These are phyloP conservation scores for Clunio marinus DNA, from an alignment of 2,888 invertebrate genomes.

Conservation along the genomic window DNA sequence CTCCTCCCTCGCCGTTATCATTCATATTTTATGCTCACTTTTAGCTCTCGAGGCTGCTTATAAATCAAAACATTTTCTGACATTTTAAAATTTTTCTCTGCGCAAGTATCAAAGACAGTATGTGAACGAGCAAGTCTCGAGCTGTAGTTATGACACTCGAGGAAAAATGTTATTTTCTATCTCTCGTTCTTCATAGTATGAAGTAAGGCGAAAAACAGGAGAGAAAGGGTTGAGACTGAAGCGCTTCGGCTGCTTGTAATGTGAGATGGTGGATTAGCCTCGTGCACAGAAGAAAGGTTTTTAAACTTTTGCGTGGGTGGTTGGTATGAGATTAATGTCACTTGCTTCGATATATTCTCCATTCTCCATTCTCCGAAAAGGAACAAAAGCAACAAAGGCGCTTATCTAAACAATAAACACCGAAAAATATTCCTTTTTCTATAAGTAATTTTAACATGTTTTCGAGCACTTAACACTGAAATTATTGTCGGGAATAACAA, in stretches of 20 bases:
- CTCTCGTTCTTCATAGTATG: not conserved
- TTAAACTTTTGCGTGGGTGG: not conserved
- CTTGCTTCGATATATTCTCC: not conserved
- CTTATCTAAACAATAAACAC: slow-evolving; percentile 19
- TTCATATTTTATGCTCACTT: slow-evolving; percentile 35
- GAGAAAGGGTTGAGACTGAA: not conserved
- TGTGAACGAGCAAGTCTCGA: not conserved
- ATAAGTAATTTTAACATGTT: slow-evolving; percentile 10
- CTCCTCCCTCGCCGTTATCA: slow-evolving; percentile 16
- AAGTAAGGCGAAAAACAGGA: not conserved
- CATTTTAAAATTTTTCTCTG: slow-evolving; percentile 37
- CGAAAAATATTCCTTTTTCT: slow-evolving; percentile 16
- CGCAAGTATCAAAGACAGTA: not conserved
- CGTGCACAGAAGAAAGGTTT: not conserved
- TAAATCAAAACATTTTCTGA: slow-evolving; percentile 36
- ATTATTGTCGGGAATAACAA: not conserved
- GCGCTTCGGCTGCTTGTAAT: not conserved
- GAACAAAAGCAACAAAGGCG: not conserved
- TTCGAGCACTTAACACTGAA: not conserved
- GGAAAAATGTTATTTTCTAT: not conserved
- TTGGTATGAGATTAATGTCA: slow-evolving; percentile 4
- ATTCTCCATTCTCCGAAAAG: not conserved
- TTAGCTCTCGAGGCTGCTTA: slow-evolving; percentile 32
- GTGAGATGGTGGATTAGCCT: not conserved
- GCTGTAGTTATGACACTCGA: slow-evolving; percentile 3